Percentiles rank a stretch among this genome's conserved stretches.
Evolutionary conservation across 2,888 invertebrate genomes (phyloP).

Genomic region (Allacma fusca): DNA sequence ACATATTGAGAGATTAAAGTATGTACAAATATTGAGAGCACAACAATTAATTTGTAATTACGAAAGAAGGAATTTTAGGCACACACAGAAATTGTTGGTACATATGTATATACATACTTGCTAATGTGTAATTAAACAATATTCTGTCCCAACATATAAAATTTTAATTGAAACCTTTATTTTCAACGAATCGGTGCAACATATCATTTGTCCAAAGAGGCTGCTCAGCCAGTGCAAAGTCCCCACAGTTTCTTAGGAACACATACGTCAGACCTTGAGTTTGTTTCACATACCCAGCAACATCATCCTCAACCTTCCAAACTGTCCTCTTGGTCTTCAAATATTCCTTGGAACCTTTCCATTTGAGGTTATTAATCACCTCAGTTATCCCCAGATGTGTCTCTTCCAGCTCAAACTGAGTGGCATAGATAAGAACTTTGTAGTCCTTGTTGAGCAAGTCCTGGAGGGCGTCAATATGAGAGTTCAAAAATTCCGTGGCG

Average conservation of each 20-base stretch:
- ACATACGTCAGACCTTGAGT: background rate
- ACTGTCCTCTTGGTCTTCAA: background rate
- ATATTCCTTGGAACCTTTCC: background rate
- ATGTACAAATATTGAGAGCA: too few relatives aligned
- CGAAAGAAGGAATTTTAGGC: too few relatives aligned
- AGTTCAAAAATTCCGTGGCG: too few relatives aligned
- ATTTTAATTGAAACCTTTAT: background rate
- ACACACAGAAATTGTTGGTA: too few relatives aligned
- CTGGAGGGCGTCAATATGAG: too few relatives aligned
- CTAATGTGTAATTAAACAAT: too few relatives aligned
- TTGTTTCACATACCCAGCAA: constrained; percentile 9
- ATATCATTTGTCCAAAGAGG: background rate
- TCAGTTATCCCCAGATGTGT: background rate
- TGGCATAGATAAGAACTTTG: background rate
- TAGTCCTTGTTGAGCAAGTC: background rate
- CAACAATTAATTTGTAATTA: too few relatives aligned
- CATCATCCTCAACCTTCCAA: constrained; percentile 5
- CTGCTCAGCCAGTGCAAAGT: background rate
- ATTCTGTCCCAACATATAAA: too few relatives aligned
- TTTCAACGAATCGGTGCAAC: background rate
- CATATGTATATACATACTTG: too few relatives aligned
- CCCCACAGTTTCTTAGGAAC: background rate
- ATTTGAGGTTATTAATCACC: background rate
- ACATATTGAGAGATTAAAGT: too few relatives aligned
- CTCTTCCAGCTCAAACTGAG: background rate